Percentiles rank a stretch among this genome's conserved stretches.
phyloP scores from a whole-genome alignment of 2,797 vertebrate genomes.

The Channallabes apus region DNA sequence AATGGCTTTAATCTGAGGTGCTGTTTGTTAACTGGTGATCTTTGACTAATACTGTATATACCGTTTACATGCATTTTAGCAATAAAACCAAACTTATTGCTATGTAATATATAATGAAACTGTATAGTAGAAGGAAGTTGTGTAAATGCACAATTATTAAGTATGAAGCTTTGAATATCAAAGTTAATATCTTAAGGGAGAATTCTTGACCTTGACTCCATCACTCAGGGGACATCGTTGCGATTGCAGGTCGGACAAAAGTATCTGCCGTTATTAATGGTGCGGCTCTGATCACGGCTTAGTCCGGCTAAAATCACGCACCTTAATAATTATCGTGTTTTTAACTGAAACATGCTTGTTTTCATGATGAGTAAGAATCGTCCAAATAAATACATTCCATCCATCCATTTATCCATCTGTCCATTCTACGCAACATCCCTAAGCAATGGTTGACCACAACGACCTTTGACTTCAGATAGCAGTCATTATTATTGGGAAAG shows the following conservation, averaged over 20 bases:
- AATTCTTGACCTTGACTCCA: conserved; percentile 63
- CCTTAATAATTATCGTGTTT: background rate
- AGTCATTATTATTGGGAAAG: no score
- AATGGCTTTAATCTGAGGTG: no score
- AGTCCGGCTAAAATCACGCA: background rate
- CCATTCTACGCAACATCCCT: no score
- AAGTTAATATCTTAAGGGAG: conserved; percentile 54
- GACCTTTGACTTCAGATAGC: no score
- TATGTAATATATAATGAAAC: background rate
- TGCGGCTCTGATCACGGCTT: conserved; percentile 61
- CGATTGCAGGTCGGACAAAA: conserved; percentile 25
- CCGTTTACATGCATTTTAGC: no score
- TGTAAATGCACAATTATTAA: background rate
- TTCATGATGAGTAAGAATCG: background rate
- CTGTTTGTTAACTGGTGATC: no score
- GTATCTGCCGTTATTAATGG: conserved; percentile 66
- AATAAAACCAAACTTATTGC: background rate
- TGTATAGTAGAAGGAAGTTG: background rate
- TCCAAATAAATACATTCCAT: background rate
- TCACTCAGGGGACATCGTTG: conserved; percentile 47
- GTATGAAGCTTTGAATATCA: conserved; percentile 41
- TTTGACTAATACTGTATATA: no score
- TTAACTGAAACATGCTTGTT: background rate
- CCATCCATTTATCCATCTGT: no score
- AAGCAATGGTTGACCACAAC: no score